Evolutionary conservation across 2,113 vertebrate genomes (phyloP).

Genomic region (Poeciliopsis turrubarensis): DNA sequence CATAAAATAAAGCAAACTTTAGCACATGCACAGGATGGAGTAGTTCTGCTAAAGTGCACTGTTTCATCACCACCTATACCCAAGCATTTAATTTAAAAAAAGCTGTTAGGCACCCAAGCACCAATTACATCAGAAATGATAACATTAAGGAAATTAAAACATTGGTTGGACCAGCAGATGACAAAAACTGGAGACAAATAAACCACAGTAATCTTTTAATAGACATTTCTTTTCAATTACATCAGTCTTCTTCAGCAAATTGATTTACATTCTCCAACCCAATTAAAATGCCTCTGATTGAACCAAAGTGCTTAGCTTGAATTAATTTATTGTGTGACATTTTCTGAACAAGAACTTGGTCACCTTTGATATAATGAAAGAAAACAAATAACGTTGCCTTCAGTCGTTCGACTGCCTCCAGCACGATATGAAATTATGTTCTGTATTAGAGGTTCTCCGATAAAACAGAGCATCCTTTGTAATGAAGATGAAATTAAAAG

Average conservation of each 20-base stretch:
- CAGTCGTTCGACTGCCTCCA: constrained; percentile 53
- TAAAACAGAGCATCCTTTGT: constrained; percentile 45
- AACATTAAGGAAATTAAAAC: constrained; percentile 84
- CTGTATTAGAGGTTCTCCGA: constrained; percentile 36
- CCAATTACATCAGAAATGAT: constrained; percentile 81
- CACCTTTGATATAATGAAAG: constrained; percentile 73
- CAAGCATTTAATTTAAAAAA: constrained; percentile 79
- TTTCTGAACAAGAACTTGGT: constrained; percentile 77
- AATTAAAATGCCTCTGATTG: constrained; percentile 78
- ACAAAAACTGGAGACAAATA: constrained; percentile 77
- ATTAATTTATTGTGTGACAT: constrained; percentile 80
- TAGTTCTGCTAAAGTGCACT: constrained; percentile 29
- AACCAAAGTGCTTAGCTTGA: constrained; percentile 70
- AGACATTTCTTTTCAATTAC: constrained; percentile 83
- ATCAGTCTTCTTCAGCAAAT: constrained; percentile 78
- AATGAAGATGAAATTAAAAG: constrained; percentile 71
- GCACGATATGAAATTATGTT: constrained; percentile 59
- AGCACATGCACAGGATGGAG: neutral
- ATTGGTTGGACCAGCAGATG: constrained; percentile 77
- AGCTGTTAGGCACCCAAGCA: constrained; percentile 77
- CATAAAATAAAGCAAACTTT: neutral
- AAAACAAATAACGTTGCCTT: constrained; percentile 72
- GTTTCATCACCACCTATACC: constrained; percentile 59
- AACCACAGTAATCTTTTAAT: constrained; percentile 81
- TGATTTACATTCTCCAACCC: constrained; percentile 79